phyloP scores from a whole-genome alignment of 2,888 invertebrate species.

The Dasysyrphus albostriatus region DNA sequence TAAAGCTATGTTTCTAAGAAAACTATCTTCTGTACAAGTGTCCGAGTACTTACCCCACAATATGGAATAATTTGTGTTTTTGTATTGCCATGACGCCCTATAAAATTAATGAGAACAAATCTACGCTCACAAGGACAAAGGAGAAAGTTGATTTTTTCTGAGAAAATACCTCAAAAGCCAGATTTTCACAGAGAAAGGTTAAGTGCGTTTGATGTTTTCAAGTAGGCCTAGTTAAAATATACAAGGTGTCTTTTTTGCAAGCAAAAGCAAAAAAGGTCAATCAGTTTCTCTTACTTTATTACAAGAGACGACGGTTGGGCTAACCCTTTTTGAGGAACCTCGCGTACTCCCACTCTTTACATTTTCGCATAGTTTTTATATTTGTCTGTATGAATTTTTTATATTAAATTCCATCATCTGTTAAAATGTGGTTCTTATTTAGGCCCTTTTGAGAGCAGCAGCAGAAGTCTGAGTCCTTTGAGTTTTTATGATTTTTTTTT shows the following conservation, averaged over 20 bases:
- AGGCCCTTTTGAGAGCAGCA: slow-evolving; percentile 10
- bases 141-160: neutral
- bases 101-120: slow-evolving; percentile 3
- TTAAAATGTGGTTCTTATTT: slow-evolving; percentile 2
- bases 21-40: too few species aligned
- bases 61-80: neutral
- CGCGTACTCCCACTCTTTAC: slow-evolving; percentile 3
- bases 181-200: neutral
- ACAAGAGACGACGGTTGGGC: neutral
- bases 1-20: too few species aligned
- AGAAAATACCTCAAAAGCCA: neutral
- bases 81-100: neutral
- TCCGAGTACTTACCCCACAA: too few species aligned
- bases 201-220: neutral
- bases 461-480: slow-evolving; percentile 35
- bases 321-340: neutral
- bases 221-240: neutral
- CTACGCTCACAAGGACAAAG: neutral
- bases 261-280: slow-evolving; percentile 13
- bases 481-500: neutral
- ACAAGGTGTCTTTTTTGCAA: neutral
- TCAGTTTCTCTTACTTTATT: neutral
- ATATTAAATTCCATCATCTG: slow-evolving; percentile 4
- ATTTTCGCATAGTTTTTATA: slow-evolving; percentile 24
- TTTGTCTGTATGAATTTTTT: slow-evolving; percentile 4